A percentile compares a stretch with the other conserved stretches of the same genome.
Evolutionary conservation across 2,113 vertebrate genomes (phyloP).

Genomic region (Dipodomys merriami): DNA sequence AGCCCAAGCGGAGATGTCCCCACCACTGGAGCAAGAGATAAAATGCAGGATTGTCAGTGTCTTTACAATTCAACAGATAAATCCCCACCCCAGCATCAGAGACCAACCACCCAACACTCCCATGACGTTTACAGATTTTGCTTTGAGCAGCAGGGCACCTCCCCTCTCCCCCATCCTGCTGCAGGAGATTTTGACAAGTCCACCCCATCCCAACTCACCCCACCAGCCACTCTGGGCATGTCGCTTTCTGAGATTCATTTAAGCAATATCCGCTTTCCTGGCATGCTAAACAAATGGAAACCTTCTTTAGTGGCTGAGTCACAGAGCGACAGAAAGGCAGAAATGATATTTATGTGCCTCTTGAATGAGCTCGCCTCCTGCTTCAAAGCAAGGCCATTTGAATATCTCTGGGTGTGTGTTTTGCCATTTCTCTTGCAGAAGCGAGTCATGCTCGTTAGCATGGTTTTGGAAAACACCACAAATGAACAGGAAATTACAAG

Average conservation of each 20-base stretch:
- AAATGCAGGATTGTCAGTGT: background rate
- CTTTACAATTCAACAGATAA: constrained; percentile 33
- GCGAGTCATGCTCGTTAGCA: background rate
- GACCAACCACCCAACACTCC: background rate
- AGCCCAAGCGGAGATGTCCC: background rate
- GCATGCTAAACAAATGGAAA: background rate
- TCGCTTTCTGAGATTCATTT: background rate
- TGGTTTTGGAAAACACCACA: background rate
- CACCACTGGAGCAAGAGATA: background rate
- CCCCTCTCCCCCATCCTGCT: background rate
- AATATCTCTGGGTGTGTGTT: background rate
- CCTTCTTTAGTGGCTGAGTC: background rate
- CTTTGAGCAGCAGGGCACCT: background rate
- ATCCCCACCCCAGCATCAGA: background rate
- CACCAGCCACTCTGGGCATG: background rate
- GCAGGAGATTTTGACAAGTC: constrained; percentile 51
- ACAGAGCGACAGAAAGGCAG: background rate
- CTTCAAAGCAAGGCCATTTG: background rate
- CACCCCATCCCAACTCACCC: background rate
- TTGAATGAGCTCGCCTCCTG: background rate
- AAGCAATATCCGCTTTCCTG: constrained; percentile 11
- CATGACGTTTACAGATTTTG: background rate
- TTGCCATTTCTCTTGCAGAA: background rate
- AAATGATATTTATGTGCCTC: background rate
- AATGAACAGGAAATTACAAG: background rate